These are phyloP conservation scores for Formica selysi DNA, from an alignment of 1,140 invertebrate species.

Conservation along the genomic window DNA sequence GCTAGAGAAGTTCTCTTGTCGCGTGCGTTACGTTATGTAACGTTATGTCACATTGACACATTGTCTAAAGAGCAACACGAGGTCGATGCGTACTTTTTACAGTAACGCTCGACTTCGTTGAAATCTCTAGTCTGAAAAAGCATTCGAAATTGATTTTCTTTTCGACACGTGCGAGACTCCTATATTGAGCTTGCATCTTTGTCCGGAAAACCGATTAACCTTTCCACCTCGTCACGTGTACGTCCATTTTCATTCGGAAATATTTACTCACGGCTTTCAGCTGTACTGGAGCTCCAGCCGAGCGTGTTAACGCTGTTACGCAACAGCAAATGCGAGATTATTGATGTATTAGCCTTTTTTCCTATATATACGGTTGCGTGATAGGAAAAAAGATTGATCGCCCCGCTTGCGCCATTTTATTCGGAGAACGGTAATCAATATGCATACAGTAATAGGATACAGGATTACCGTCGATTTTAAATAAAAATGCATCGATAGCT, in stretches of 20 bases:
- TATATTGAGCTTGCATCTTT: background rate
- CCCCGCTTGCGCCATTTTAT: constrained; percentile 44
- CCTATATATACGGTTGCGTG: background rate
- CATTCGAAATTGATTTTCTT: background rate
- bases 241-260: background rate
- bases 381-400: constrained; percentile 51
- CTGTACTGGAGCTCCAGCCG: background rate
- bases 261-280: constrained; percentile 10
- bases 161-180: background rate
- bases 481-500: constrained; percentile 64
- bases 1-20: background rate
- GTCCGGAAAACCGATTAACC: background rate
- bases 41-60: background rate
- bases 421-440: constrained; percentile 56
- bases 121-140: background rate
- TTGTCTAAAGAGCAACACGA: background rate
- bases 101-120: background rate
- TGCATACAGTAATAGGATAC: constrained; percentile 47
- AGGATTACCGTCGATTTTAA: constrained; percentile 57
- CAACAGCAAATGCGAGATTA: constrained; percentile 23
- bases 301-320: constrained; percentile 5
- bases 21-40: no score
- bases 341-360: constrained; percentile 43
- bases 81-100: background rate
- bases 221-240: background rate